Conservation (phyloP, 2,113 vertebrate genomes). For the Sylvietta virens region DNA sequence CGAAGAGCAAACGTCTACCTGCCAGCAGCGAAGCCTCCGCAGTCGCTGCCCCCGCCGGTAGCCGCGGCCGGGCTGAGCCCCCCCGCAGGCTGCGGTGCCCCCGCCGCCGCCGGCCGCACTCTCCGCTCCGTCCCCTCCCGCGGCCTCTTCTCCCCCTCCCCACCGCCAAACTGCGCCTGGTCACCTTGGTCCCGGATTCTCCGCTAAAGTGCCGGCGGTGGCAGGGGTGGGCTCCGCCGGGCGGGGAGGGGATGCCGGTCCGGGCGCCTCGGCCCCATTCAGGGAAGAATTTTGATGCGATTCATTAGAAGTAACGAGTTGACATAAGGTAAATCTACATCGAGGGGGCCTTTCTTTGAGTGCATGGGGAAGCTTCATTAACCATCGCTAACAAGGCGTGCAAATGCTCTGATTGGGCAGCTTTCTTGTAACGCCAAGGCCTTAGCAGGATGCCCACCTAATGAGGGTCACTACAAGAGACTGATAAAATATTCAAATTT, state of each 20-base stretch:
- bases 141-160: not conserved
- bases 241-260: constrained; percentile 55
- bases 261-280: constrained; percentile 79
- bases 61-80: not conserved
- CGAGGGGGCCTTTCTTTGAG: constrained; percentile 89
- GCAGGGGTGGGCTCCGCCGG: constrained; percentile 39
- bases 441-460: constrained; percentile 97
- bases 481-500: constrained; percentile 80
- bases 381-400: constrained; percentile 99
- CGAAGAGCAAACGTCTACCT: constrained; percentile 72
- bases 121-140: not conserved
- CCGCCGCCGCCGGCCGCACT: not conserved
- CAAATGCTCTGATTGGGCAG: constrained; percentile 96
- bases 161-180: constrained; percentile 16
- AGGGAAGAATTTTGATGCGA: constrained; percentile 77
- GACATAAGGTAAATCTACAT: constrained; percentile 96
- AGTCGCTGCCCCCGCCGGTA: not conserved
- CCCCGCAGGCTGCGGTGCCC: not conserved
- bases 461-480: constrained; percentile 94
- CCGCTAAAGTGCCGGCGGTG: constrained; percentile 39
- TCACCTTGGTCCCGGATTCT: constrained; percentile 28
- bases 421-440: constrained; percentile 87
- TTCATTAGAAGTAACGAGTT: constrained; percentile 99
- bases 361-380: constrained; percentile 94
- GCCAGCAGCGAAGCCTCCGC: constrained; percentile 68